Base-by-base conservation (phyloP, 2,888 invertebrate genomes). In the Neoitamus cyanurus region DNA sequence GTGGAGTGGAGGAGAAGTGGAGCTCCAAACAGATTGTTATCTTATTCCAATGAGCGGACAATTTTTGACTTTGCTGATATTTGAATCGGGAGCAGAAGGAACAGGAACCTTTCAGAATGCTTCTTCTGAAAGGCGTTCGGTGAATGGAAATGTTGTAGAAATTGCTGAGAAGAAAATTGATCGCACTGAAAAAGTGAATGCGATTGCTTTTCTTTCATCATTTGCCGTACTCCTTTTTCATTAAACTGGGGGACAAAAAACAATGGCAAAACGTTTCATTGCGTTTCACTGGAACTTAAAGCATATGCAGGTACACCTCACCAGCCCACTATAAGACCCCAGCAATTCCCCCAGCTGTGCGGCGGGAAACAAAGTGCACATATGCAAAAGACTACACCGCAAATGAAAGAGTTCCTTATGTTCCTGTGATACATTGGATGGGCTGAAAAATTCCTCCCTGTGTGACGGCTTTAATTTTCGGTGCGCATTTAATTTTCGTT, bases 401-500 rank as follows among this genome's bases (percentile, higher is more conserved):
- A 42, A 42, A n/a, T 15, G n/a, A 42, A 42, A 42, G 0, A 5
- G 5, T 4, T 42, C 42, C n/a, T 42, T 42, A 3, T n/a, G 42
- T 9, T 20, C 15, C 58, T 20, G 58, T 9, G 58, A 25, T 20
- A 13, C 70, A 13, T 25, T 25, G n/a, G 70, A 31, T 28, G 70
- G 70, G n/a, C 13, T 31, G n/a, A 30, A 70, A n/a, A 30, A 30
- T 25, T 2, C 31, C 13, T n/a, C 69, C 28, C 30, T 11, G 2
- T 28, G 77, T 25, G 36, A 42, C 30, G 77, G 28, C 77, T 77
- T 46, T 46, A 77, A 46, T 77, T 28, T 70, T 37, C 73, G n/a
- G 34, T 73, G 37, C 20, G 42, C 77, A 30, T 77, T 77, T 46
- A 77, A 77, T 77, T 77, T 77, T 77, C 46, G 28, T 28, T 77